Conservation (phyloP, 2,888 invertebrate genomes). For the Venustoraphidia nigricollis region DNA sequence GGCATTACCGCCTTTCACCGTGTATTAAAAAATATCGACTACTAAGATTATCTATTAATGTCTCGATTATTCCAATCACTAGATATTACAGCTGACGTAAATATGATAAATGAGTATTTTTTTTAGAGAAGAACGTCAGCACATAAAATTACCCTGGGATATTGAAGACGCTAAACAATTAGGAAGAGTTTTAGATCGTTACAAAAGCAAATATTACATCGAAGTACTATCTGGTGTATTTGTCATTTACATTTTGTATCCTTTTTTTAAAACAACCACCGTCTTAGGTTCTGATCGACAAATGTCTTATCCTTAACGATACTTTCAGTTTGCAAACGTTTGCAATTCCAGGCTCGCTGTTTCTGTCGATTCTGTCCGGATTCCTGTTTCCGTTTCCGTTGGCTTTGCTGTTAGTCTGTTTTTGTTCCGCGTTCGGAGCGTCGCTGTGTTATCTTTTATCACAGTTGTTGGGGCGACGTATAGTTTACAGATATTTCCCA, state of each 20-base stretch:
- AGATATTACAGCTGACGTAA: neutral
- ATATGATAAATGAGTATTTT: conserved; percentile 2
- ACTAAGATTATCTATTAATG: no score
- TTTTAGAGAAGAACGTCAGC: conserved; percentile 67
- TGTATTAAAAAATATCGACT: neutral
- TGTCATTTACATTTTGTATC: conserved; percentile 94
- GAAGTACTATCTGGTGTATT: conserved; percentile 85
- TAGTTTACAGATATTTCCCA: conserved; percentile 80
- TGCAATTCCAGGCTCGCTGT: conserved; percentile 98
- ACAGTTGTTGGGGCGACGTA: conserved; percentile 69
- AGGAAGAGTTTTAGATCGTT: conserved; percentile 76
- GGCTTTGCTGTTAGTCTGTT: conserved; percentile 76
- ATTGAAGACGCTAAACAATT: conserved; percentile 93
- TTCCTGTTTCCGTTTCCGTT: conserved; percentile 88
- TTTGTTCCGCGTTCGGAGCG: conserved; percentile 92
- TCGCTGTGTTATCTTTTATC: conserved; percentile 90
- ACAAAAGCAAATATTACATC: conserved; percentile 84
- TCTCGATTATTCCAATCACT: no score
- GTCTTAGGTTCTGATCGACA: neutral
- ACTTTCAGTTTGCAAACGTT: conserved; percentile 83
- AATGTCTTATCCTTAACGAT: conserved; percentile 22
- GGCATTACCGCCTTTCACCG: no score
- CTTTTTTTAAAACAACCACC: conserved; percentile 34
- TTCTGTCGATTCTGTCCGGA: conserved; percentile 91
- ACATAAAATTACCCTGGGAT: conserved; percentile 81